These are phyloP conservation scores for Pissodes strobi DNA, from an alignment of 1,140 invertebrate genomes.

Conservation along the genomic window DNA sequence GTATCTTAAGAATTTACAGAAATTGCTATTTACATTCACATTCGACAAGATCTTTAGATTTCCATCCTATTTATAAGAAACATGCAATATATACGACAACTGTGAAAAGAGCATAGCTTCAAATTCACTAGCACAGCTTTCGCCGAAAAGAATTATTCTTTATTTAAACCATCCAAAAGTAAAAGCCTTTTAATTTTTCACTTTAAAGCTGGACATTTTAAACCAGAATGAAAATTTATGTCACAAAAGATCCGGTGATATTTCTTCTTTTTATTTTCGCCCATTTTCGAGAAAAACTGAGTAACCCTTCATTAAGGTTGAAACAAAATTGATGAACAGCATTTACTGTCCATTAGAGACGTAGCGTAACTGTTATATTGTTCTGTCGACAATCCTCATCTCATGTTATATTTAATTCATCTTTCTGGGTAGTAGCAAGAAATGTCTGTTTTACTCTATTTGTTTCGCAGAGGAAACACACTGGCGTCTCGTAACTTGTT, in stretches of 20 bases:
- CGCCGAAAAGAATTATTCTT: constrained; percentile 8
- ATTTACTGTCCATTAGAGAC: constrained; percentile 24
- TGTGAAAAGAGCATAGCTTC: background rate
- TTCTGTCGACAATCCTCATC: constrained; percentile 46
- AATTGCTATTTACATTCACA: too few relatives aligned
- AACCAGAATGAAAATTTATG: constrained; percentile 31
- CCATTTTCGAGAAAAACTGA: constrained; percentile 15
- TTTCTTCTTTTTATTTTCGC: constrained; percentile 26
- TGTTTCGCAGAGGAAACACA: background rate
- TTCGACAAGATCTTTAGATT: background rate
- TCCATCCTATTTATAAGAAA: background rate
- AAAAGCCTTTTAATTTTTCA: constrained; percentile 31
- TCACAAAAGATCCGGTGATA: constrained; percentile 25
- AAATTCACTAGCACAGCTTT: background rate
- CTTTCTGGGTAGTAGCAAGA: constrained; percentile 14
- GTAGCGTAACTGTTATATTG: constrained; percentile 25
- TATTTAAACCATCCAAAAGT: constrained; percentile 17
- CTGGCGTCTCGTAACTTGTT: too few relatives aligned
- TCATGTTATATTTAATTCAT: constrained; percentile 34
- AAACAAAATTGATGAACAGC: constrained; percentile 25
- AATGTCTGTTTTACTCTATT: background rate
- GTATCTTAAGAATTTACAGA: too few relatives aligned
- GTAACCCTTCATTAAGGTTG: constrained; percentile 25
- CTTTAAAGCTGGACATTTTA: constrained; percentile 23
- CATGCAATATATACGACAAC: background rate